These are phyloP conservation scores for Nettapus auritus DNA, from an alignment of 2,113 vertebrate genomes.

Conservation along the genomic window DNA sequence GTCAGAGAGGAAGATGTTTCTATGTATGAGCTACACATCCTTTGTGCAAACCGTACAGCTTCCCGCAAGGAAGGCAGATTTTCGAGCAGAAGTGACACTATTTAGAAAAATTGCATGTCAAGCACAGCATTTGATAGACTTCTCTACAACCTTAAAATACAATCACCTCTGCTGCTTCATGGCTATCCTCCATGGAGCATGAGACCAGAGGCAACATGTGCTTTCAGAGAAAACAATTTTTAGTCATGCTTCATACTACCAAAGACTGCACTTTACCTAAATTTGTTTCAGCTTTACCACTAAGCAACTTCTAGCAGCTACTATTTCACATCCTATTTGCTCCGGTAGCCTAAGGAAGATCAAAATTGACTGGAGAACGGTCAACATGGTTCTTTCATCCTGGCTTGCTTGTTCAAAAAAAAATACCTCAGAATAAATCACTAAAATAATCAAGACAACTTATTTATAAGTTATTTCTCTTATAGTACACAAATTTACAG, in stretches of 20 bases:
- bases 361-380: background rate
- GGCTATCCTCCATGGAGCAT: background rate
- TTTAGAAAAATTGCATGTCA: background rate
- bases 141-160: background rate
- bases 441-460: background rate
- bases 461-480: background rate
- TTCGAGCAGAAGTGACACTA: background rate
- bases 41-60: background rate
- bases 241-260: background rate
- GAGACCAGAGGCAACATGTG: fast-evolving
- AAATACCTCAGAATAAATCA: background rate
- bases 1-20: background rate
- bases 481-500: background rate
- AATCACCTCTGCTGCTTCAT: background rate
- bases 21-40: background rate
- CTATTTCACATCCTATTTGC: background rate
- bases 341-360: background rate
- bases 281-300: background rate
- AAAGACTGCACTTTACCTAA: background rate
- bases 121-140: background rate
- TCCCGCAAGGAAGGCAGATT: background rate
- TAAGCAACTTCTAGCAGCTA: background rate
- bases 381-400: background rate
- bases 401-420: background rate
- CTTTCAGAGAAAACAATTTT: background rate